Conservation (phyloP, 2,113 vertebrate genomes). For the Reinhardtius hippoglossoides region DNA sequence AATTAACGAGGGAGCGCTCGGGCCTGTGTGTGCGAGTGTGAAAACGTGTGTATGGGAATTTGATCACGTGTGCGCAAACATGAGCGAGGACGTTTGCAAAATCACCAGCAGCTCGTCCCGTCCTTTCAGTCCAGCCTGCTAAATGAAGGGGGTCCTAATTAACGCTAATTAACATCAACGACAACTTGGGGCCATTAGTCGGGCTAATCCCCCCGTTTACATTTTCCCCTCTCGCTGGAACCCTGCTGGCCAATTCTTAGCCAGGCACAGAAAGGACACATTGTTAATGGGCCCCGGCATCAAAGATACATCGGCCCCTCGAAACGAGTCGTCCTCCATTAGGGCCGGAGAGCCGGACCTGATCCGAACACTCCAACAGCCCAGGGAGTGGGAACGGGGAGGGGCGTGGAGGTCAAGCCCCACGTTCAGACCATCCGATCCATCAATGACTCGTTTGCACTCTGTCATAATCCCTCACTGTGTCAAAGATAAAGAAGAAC, state of each 20-base stretch:
- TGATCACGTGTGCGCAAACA: slow-evolving; percentile 37
- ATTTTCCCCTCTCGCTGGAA: slow-evolving; percentile 78
- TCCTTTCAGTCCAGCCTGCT: slow-evolving; percentile 24
- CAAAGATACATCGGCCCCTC: slow-evolving; percentile 71
- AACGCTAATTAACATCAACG: slow-evolving; percentile 85
- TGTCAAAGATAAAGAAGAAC: slow-evolving; percentile 45
- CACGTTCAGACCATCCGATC: slow-evolving; percentile 67
- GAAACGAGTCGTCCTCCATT: slow-evolving; percentile 72
- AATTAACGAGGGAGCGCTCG: slow-evolving; percentile 36
- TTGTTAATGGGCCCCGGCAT: slow-evolving; percentile 77
- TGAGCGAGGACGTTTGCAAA: slow-evolving; percentile 29
- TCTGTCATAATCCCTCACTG: slow-evolving; percentile 56
- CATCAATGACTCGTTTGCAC: slow-evolving; percentile 78
- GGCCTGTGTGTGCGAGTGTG: slow-evolving; percentile 52
- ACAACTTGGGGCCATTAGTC: slow-evolving; percentile 82
- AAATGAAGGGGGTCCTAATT: slow-evolving; percentile 79
- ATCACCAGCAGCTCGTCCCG: slow-evolving; percentile 26
- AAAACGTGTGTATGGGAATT: slow-evolving; percentile 42
- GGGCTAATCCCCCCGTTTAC: slow-evolving; percentile 85
- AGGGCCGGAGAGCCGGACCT: slow-evolving; percentile 61
- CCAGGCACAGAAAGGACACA: slow-evolving; percentile 73
- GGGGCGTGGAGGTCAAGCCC: slow-evolving; percentile 53
- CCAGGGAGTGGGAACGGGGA: slow-evolving; percentile 28
- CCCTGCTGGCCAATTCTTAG: slow-evolving; percentile 81
- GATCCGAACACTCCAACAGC: slow-evolving; percentile 67